Evolutionary conservation across 1,140 invertebrate species (phyloP), one percentile per base, ranked within the genome.

Genomic region (Vanessa tameamea): DNA sequence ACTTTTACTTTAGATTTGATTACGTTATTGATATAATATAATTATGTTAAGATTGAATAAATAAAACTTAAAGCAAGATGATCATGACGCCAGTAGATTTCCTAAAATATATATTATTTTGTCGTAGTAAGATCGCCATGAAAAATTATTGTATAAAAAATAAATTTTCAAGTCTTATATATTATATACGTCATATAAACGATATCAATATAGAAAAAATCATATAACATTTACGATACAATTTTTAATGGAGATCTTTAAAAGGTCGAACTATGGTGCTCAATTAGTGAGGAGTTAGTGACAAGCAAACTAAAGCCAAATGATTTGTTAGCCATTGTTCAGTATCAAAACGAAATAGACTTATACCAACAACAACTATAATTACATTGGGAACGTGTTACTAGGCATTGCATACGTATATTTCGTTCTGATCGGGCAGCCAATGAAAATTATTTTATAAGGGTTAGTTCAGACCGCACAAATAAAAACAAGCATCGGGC

Each of bases 401-500:
- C 43, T 14, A 13, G 37, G 23, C 14, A 65, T 14, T 53, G 12
- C 31, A 20, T n/a, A 65, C 23, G 15, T 63, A 50, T 69, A 69
- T 67, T 71, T 72, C 61, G 65, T 66, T 64, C 23, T 16, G 65
- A 72, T 68, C 53, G 76, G 78, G 84, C 82, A 86, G 81, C 80
- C 74, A 76, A 73, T 83, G 78, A 75, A 69, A 70, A 70, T 75
- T 69, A 73, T 57, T 76, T 55, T 73, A 69, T 61, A 75, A 48
- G 69, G 57, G 72, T 84, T 79, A 84, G 78, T 83, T 77, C 63
- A 76, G 74, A 79, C 72, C 57, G 75, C 82, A 81, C 71, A 84
- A 87, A 85, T 80, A 69, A 87, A 76, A 89, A 84, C 74, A 89
- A 89, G 87, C 87, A 72, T 75, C 81, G 87, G 72, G 63, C 74